phyloP scores from a whole-genome alignment of 2,888 invertebrate species.

The Lasiommata megera region DNA sequence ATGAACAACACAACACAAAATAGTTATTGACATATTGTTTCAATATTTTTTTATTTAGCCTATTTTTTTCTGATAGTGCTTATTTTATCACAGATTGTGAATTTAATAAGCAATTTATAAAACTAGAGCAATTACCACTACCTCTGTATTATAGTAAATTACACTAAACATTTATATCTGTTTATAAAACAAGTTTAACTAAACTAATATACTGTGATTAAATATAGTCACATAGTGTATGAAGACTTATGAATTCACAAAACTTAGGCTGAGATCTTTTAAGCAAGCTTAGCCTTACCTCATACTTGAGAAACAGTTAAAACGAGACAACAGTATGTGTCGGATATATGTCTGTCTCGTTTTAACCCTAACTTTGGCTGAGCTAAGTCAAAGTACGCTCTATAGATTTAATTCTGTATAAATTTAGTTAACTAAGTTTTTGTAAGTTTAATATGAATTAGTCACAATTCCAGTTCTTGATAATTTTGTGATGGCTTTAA shows the following conservation, averaged over 20 bases:
- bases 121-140: conserved; percentile 25
- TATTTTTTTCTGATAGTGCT: background rate
- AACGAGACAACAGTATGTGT: too few species aligned
- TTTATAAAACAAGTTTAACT: background rate
- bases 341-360: too few species aligned
- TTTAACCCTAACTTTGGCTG: too few species aligned
- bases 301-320: too few species aligned
- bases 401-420: background rate
- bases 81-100: background rate
- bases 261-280: too few species aligned
- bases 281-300: too few species aligned
- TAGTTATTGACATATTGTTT: too few species aligned
- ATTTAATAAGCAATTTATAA: background rate
- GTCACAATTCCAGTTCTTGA: background rate
- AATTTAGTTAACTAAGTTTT: background rate
- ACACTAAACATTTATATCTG: background rate
- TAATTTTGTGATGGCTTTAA: conserved; percentile 13
- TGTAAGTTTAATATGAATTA: background rate
- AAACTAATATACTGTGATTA: background rate
- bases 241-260: background rate
- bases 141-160: conserved; percentile 13
- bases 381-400: too few species aligned
- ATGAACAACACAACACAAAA: background rate
- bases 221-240: background rate
- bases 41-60: background rate